phyloP scores from a whole-genome alignment of 2,888 invertebrate genomes.

The Dryococelus australis region DNA sequence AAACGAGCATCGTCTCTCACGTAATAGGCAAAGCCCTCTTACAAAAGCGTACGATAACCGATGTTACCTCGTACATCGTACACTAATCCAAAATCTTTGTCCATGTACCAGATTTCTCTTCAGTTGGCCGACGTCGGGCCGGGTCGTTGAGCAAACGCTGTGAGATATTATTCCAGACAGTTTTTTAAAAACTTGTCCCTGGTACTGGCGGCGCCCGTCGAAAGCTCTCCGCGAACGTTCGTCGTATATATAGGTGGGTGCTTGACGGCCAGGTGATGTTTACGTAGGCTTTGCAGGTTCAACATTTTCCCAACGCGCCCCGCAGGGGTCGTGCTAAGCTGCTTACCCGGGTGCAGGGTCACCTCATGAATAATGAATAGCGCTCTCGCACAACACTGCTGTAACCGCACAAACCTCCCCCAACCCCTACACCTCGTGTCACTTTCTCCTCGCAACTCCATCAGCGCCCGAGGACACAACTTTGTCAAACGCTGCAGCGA shows the following conservation, averaged over 20 bases:
- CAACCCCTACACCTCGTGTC: not conserved
- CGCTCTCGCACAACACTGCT: not conserved
- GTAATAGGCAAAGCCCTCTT: no score
- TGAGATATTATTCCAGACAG: not conserved
- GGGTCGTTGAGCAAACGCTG: no score
- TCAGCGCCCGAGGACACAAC: not conserved
- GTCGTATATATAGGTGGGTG: not conserved
- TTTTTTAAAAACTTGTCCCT: not conserved
- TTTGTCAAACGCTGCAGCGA: not conserved
- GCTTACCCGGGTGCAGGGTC: not conserved
- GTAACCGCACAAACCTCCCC: not conserved
- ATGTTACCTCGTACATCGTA: no score
- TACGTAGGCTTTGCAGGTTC: not conserved
- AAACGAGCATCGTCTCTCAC: no score
- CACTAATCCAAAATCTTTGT: no score
- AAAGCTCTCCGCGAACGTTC: not conserved
- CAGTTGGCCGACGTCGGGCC: no score
- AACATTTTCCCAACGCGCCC: not conserved
- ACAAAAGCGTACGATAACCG: no score
- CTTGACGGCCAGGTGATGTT: not conserved
- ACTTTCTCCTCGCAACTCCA: not conserved
- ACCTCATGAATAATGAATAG: slow-evolving; percentile 1
- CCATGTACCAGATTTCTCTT: no score
- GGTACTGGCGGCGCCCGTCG: not conserved
- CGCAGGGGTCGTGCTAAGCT: not conserved